Evolutionary conservation across 1,140 invertebrate genomes (phyloP).

Genomic region (Trissolcus basalis): DNA sequence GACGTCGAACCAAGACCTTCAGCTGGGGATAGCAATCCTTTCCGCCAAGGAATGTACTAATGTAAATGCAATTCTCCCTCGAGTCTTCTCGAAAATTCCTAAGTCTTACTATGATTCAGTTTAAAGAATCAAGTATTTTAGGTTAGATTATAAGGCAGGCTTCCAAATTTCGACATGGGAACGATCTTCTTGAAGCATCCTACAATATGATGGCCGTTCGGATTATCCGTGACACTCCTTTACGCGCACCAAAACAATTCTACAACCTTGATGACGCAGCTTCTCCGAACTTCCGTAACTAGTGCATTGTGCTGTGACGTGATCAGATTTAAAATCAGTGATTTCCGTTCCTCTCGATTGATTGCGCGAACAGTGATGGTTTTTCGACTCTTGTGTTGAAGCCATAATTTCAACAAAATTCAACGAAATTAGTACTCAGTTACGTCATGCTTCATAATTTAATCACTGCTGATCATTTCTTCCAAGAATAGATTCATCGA

Average conservation of each 20-base stretch:
- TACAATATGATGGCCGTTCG: conserved; percentile 7
- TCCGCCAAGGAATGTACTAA: conserved; percentile 76
- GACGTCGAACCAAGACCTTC: conserved; percentile 65
- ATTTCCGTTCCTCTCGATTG: conserved; percentile 1
- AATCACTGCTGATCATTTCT: conserved; percentile 50
- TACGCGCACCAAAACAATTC: conserved; percentile 19
- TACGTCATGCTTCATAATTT: conserved; percentile 32
- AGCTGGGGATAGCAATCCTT: conserved; percentile 77
- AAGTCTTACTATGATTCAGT: conserved; percentile 20
- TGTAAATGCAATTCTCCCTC: conserved; percentile 46
- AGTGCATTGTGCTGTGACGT: conserved; percentile 48
- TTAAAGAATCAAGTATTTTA: conserved; percentile 36
- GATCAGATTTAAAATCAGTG: conserved; percentile 38
- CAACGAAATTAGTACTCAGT: conserved; percentile 14
- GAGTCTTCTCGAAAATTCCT: conserved; percentile 60
- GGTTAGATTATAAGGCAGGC: conserved; percentile 72
- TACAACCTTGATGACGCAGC: conserved; percentile 26
- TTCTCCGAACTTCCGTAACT: conserved; percentile 53
- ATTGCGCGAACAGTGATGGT: conserved; percentile 35
- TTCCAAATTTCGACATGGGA: conserved; percentile 66
- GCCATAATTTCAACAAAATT: conserved; percentile 6
- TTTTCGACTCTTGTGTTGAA: conserved; percentile 28
- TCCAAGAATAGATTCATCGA: conserved; percentile 43
- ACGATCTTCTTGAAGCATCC: conserved; percentile 26
- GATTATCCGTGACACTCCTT: conserved; percentile 5